These are phyloP conservation scores for Calidris pygmaea DNA, from an alignment of 2,113 vertebrate species.

Conservation along the genomic window DNA sequence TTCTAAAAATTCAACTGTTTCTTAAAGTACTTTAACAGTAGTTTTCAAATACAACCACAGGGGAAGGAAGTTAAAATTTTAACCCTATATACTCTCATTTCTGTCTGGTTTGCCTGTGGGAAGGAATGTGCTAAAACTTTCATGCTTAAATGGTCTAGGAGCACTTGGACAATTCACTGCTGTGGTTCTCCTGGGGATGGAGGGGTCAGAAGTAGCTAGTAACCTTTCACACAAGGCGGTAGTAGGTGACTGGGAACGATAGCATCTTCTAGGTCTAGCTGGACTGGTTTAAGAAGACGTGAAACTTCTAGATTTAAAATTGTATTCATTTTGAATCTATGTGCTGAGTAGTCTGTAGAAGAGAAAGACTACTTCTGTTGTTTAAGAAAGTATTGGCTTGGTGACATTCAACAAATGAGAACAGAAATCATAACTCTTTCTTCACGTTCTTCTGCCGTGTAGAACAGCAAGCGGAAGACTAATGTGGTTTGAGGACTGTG, in stretches of 20 bases:
- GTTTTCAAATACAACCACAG: background rate
- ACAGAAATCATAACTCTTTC: background rate
- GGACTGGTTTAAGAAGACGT: background rate
- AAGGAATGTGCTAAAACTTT: background rate
- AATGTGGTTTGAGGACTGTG: background rate
- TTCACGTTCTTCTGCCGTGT: background rate
- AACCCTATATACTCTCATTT: background rate
- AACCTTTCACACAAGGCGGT: background rate
- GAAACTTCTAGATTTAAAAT: background rate
- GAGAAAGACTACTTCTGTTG: background rate
- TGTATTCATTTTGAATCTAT: background rate
- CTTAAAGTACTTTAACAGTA: background rate
- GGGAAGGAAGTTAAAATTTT: slow-evolving; percentile 1
- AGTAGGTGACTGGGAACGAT: background rate
- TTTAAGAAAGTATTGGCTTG: background rate
- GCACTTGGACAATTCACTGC: background rate
- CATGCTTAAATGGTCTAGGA: background rate
- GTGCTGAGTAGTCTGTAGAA: background rate
- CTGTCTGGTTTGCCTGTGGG: background rate
- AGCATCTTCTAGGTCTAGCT: background rate
- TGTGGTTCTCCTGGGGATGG: background rate
- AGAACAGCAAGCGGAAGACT: background rate
- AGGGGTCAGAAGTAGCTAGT: background rate
- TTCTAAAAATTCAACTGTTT: background rate
- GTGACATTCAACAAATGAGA: background rate